These are phyloP conservation scores for Potamilus streckersoni DNA, from an alignment of 1,140 invertebrate genomes.

Conservation along the genomic window DNA sequence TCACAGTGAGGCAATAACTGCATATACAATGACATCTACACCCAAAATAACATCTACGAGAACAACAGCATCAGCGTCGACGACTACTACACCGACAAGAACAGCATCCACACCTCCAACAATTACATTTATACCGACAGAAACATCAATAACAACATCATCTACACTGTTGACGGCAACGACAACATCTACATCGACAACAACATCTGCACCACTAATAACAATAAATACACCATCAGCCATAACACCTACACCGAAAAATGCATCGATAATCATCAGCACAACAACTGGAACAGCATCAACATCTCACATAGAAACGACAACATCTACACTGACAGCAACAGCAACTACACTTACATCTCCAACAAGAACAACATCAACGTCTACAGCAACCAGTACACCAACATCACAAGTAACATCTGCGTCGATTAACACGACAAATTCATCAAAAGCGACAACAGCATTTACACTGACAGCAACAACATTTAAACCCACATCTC, in stretches of 20 bases:
- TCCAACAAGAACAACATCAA: neutral
- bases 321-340: neutral
- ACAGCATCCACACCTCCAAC: too few species aligned
- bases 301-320: neutral
- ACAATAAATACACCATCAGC: neutral
- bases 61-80: neutral
- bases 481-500: neutral
- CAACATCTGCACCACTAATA: neutral
- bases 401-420: too few species aligned
- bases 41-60: neutral
- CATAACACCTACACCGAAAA: neutral
- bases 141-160: neutral
- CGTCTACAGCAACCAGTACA: neutral
- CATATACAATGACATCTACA: neutral
- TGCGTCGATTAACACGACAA: neutral
- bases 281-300: neutral
- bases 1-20: neutral
- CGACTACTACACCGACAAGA: neutral
- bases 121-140: neutral
- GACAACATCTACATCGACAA: neutral
- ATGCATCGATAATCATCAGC: neutral
- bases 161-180: neutral
- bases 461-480: constrained; percentile 1
- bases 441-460: constrained; percentile 1
- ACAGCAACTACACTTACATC: neutral